These are phyloP conservation scores for Steinernema carpocapsae DNA, from an alignment of 2,888 invertebrate genomes.

Conservation along the genomic window DNA sequence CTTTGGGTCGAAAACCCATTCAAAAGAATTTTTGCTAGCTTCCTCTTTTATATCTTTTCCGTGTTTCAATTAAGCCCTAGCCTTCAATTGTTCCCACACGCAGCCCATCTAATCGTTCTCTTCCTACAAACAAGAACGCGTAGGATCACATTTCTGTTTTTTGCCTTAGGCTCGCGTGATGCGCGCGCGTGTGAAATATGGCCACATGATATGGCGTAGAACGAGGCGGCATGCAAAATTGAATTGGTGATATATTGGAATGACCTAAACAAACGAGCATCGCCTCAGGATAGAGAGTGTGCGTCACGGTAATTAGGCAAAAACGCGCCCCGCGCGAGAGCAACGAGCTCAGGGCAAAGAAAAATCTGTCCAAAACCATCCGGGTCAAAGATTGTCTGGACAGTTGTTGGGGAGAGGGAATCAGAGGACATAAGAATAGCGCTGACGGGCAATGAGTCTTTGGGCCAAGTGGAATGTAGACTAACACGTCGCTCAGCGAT, in stretches of 20 bases:
- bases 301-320: slow-evolving; percentile 21
- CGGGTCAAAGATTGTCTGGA: not conserved
- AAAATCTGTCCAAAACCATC: too few species aligned
- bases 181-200: slow-evolving; percentile 4
- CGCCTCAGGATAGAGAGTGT: not conserved
- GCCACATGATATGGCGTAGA: not conserved
- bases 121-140: too few species aligned
- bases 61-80: too few species aligned
- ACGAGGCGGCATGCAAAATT: slow-evolving; percentile 12
- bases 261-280: not conserved
- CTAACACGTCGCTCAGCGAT: too few species aligned
- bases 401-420: not conserved
- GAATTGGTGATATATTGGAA: slow-evolving; percentile 8
- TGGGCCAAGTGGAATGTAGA: not conserved
- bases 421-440: not conserved
- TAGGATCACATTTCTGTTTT: too few species aligned
- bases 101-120: too few species aligned
- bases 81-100: too few species aligned
- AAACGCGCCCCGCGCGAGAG: not conserved
- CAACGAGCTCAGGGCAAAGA: too few species aligned
- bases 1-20: too few species aligned
- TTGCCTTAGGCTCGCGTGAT: not conserved
- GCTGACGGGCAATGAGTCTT: not conserved
- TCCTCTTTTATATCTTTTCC: too few species aligned
- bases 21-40: too few species aligned